phyloP scores from a whole-genome alignment of 2,113 vertebrate genomes.

The Tragelaphus strepsiceros region DNA sequence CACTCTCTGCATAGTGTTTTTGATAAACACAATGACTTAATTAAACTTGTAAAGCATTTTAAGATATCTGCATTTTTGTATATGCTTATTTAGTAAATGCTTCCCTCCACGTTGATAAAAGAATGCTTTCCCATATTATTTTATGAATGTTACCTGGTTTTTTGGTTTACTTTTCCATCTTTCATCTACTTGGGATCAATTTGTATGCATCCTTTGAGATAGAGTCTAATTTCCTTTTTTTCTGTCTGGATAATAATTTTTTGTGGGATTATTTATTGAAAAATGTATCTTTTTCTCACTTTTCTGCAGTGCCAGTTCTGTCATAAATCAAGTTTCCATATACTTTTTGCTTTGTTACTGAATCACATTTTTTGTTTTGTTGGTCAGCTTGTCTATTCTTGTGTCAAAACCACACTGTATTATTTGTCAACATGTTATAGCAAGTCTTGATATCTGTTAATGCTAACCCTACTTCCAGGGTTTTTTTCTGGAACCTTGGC shows the following conservation, averaged over 20 bases:
- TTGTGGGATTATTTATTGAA: background rate
- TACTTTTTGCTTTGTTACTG: background rate
- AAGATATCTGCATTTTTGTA: background rate
- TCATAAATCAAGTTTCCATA: background rate
- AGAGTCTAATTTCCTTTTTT: background rate
- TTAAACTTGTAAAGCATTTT: background rate
- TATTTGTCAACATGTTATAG: background rate
- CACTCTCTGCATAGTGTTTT: background rate
- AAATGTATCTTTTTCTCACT: background rate
- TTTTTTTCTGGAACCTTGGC: background rate
- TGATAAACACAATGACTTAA: background rate
- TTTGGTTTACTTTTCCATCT: background rate
- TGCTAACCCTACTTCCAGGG: background rate
- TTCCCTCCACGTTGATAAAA: background rate
- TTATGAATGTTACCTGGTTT: background rate
- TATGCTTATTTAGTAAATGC: background rate
- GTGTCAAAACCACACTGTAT: background rate
- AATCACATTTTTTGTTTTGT: background rate
- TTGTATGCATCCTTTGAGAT: background rate
- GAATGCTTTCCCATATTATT: background rate
- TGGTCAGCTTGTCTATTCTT: background rate
- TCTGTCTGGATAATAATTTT: background rate
- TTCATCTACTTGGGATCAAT: background rate
- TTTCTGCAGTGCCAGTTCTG: background rate
- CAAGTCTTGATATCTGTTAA: background rate